Base-by-base conservation (phyloP, 2,888 invertebrate species). In the Alcis repandata region DNA sequence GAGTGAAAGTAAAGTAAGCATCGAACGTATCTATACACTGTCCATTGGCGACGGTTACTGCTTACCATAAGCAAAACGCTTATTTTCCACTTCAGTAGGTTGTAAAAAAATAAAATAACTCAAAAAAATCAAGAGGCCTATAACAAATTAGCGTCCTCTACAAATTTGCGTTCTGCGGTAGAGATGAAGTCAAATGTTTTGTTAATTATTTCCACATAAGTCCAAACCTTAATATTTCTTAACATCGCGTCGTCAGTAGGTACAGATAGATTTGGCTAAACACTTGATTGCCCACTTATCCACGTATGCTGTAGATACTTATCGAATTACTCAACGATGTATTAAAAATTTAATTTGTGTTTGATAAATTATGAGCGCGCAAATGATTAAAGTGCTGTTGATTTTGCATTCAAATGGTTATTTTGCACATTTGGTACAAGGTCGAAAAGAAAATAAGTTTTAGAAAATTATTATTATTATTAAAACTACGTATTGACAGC, bases 131-230 rank as follows among this genome's bases (percentile, higher is more conserved):
- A 4, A 27, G 27, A 27, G 27, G 17, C 17, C 15, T 41, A 0
- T 38, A 3, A 17, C 15, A 9, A 41, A 41, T 8, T 7, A 41
- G 9, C 15, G 17, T 17, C 17, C 17, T 41, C 40, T n/a, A 27
- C 52, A 20, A 38, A 22, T 38, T 38, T 19, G 52, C 38, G 38
- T 17, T 41, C 15, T 8, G 6, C 10, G 10, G 41, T 9, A 20
- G 11, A 45, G 11, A 11, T 20, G 11, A 10, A 27, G 15, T 8
- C 9, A 41, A 45, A 13, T 19, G 17, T 43, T 56, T 11, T 56
- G 17, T 13, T 43, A 33, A 33, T 54, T 56, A 56, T 46, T 48
- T 22, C 41, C 32, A 32, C 45, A 49, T 81, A 77, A 79, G 74
- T 59, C 43, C 67, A 54, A 27, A n/a, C 40, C 54, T 53, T 38